phyloP scores from a whole-genome alignment of 2,797 vertebrate genomes.

The Otus scops region DNA sequence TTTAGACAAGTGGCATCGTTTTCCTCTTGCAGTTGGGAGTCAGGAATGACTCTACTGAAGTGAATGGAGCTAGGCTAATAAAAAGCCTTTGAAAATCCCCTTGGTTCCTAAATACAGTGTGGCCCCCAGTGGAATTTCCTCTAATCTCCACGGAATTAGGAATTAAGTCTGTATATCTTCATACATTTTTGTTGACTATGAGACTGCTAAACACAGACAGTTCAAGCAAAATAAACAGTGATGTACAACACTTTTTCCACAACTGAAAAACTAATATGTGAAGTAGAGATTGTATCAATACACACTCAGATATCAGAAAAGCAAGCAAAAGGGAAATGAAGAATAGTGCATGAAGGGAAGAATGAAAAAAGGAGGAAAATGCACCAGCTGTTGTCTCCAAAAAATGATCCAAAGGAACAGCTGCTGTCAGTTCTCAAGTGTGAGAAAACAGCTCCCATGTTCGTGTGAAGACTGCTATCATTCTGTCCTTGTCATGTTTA shows the following conservation, averaged over 20 bases:
- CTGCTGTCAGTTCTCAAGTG: not conserved
- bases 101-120: not conserved
- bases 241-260: not conserved
- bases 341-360: not conserved
- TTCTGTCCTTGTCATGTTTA: not conserved
- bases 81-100: not conserved
- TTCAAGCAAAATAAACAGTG: not conserved
- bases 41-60: not conserved
- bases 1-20: conserved; percentile 25
- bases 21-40: not conserved
- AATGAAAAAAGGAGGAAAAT: not conserved
- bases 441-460: not conserved
- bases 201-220: not conserved
- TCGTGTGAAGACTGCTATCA: not conserved
- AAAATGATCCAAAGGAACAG: not conserved
- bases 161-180: not conserved
- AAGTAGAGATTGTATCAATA: not conserved
- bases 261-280: not conserved
- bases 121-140: not conserved
- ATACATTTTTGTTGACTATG: not conserved
- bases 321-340: conserved; percentile 8
- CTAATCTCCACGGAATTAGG: not conserved
- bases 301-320: not conserved
- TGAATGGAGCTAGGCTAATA: not conserved
- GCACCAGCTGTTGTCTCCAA: not conserved